Base-by-base conservation (phyloP, 2,888 invertebrate species). In the Sinelater perroti region DNA sequence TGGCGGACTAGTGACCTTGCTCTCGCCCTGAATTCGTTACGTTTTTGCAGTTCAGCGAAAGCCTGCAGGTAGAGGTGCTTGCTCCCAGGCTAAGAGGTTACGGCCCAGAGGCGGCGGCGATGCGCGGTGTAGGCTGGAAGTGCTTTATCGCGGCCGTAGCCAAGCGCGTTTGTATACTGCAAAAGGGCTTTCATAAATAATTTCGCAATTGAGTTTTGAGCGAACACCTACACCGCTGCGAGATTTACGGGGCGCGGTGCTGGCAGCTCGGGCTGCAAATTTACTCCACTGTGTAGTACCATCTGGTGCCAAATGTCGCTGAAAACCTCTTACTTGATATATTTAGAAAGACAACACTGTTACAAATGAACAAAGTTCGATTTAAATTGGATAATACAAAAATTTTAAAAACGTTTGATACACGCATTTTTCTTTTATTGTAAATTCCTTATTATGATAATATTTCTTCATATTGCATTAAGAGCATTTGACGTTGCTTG, bases 1-100 rank as follows among this genome's bases (percentile, higher is more conserved):
- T 52, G 31, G 30, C 30, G 30, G 11, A 51, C 44, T 44, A 17
- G 44, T 44, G 44, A 18, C 44, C 44, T 44, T 44, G 44, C 44
- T 44, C 28, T 44, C 30, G 28, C 11, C 44, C 17, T 17, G 44
- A 44, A 28, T 44, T 30, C 30, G 30, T 44, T 44, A 44, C 6
- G 44, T 44, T 44, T 44, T 44, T 44, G 44, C 30, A 44, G 24
- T 44, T 44, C 17, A 24, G 30, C 10, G 8, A 16, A 28, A 10
- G 44, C 18, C 17, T 30, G 16, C 30, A 44, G 44, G 44, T 42
- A 44, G 7, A 44, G 28, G 44, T 28, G 17, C 17, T 16, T 44
- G 28, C 16, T 40, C 16, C 30, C 14, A 5, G 11, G 44, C 16
- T 13, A 5, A 1, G 16, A 20, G 8, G n/a, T 16, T 44, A 21